Base-by-base conservation (phyloP, 2,888 invertebrate genomes). In the Dasypogon diadema region DNA sequence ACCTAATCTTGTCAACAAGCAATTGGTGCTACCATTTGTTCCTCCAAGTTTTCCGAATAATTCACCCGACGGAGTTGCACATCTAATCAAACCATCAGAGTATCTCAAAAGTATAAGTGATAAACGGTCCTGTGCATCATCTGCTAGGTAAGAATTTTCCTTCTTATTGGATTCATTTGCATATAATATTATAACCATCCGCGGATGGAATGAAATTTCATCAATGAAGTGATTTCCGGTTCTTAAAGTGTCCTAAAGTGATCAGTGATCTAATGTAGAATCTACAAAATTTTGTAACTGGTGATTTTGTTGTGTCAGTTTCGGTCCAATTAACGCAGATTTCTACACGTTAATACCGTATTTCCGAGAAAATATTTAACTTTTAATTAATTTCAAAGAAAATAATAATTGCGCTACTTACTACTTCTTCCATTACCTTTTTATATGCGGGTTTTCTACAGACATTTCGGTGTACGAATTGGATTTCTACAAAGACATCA, bases 21-120 rank as follows among this genome's bases (percentile, higher is more conserved):
- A 95, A 86, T 90, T 94, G 84, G 94, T 91, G 80, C 88, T 95
- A 80, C 94, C 96, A 79, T 96, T 97, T 88, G 92, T 97, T 83
- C 96, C 96, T 77, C 96, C 97, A 76, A 93, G 94, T 86, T 97
- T 97, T 87, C 93, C 93, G 74, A 89, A 90, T 83, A 87, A 88
- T 76, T 85, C 86, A 48, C 88, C 89, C 79, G 90, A 91, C 85
- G 92, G 93, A 83, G 91, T 93, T 77, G 93, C 95, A 87, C 91
- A 93, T 77, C 90, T 97, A 80, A 95, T 97, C 84, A 96, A 96
- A 84, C 97, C 96, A 74, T 96, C 95, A 78, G 96, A 97, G 87
- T 97, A 96, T 86, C 87, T 97, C 81, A 91, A 92, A 84, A 95
- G 95, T 84, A 94, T 96, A 87, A 93, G 90, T 83, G 89, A 89